These are phyloP conservation scores for Orchestes rusci DNA, from an alignment of 2,888 invertebrate species.

Conservation along the genomic window DNA sequence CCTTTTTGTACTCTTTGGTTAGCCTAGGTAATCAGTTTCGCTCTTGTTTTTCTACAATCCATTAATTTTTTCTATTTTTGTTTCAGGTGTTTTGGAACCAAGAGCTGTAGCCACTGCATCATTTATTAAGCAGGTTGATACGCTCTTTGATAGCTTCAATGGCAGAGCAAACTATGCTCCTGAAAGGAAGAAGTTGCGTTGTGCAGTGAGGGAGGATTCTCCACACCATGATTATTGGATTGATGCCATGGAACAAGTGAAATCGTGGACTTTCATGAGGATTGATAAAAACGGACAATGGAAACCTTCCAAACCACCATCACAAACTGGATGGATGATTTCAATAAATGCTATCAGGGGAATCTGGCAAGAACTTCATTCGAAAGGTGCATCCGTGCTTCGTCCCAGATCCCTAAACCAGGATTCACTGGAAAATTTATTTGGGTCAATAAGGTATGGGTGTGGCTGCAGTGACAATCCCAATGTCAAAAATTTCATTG, in stretches of 20 bases:
- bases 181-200: conserved; percentile 17
- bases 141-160: conserved; percentile 30
- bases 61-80: too few species aligned
- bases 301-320: conserved; percentile 20
- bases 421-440: conserved; percentile 17
- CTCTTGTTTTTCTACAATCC: too few species aligned
- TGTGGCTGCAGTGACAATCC: conserved; percentile 20
- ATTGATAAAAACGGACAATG: conserved; percentile 9
- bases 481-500: conserved; percentile 13
- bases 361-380: conserved; percentile 14
- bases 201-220: conserved; percentile 18
- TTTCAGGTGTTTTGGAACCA: conserved; percentile 8
- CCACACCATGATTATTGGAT: conserved; percentile 16
- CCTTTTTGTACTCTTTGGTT: conserved; percentile 19
- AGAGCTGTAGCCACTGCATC: conserved; percentile 20
- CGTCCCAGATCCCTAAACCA: not conserved
- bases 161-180: conserved; percentile 13
- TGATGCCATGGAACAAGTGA: conserved; percentile 9
- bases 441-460: conserved; percentile 12
- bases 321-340: conserved; percentile 23
- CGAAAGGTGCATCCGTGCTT: not conserved
- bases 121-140: conserved; percentile 25
- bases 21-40: conserved; percentile 8
- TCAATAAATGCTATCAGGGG: conserved; percentile 12
- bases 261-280: conserved; percentile 11